A percentile compares a stretch with the other conserved stretches of the same genome.
These are phyloP conservation scores for Platorchestia sp. DNA, from an alignment of 1,140 invertebrate genomes.

Conservation along the genomic window DNA sequence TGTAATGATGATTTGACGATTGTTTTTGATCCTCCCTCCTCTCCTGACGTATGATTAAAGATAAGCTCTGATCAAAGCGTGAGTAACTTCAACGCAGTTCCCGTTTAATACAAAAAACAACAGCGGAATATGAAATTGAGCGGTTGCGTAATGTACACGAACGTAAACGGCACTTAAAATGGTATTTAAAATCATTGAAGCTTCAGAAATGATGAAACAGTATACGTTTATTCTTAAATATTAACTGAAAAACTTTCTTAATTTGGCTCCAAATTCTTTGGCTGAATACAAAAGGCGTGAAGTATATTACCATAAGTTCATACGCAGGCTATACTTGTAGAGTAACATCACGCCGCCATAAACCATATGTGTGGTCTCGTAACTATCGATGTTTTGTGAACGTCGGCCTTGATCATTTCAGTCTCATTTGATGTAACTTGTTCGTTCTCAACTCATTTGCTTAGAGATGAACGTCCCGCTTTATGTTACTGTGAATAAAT, in stretches of 20 bases:
- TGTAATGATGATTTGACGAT: neutral
- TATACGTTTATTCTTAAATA: no score
- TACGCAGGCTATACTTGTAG: neutral
- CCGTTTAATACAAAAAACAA: neutral
- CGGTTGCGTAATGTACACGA: neutral
- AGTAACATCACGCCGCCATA: neutral
- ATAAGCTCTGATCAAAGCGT: no score
- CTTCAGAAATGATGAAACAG: no score
- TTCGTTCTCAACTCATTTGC: neutral
- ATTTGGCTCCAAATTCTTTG: no score
- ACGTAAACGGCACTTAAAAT: neutral
- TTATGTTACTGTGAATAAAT: neutral
- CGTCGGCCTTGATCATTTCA: neutral
- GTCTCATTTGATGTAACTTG: neutral
- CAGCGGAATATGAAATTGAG: no score
- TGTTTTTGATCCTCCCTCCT: neutral
- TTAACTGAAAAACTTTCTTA: no score
- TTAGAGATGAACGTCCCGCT: neutral
- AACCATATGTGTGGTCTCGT: neutral
- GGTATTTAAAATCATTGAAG: no score
- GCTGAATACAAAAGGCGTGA: no score
- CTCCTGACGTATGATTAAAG: no score
- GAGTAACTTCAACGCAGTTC: neutral
- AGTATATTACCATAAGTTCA: no score
- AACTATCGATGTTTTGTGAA: neutral